Base-by-base conservation (phyloP, 2,113 vertebrate genomes). In the Dipodomys ordii region DNA sequence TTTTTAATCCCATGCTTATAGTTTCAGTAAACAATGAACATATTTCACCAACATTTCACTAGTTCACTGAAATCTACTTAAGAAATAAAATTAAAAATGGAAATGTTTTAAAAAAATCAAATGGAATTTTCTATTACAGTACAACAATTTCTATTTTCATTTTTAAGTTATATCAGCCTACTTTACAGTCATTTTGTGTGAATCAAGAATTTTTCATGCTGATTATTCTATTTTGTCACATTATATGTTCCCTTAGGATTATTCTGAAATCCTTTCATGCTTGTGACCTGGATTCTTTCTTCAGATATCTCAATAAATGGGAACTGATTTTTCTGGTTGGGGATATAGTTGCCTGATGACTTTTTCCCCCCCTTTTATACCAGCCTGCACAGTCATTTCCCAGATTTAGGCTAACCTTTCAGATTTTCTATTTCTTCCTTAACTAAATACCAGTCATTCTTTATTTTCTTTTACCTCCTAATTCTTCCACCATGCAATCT, bases 51-150 rank as follows among this genome's bases (percentile, higher is more conserved):
- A 49, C 11, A 86, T 10, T 89, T 87, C 8, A 89, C 62, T 44
- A 83, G 15, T 85, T 81, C 13, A 16, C 12, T 73, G 77, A 88
- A 87, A 87, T 65, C 62, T 46, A 93, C 39, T 90, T 92, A 72
- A 94, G 67, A 91, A 53, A 82, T 39, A 91, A 81, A 78, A n/a
- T 74, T 27, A 88, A 90, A 79, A 77, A 83, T 68, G 19, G 23
- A 81, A 92, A 35, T 32, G 79, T 13, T 82, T 83, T 88, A 44
- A 77, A 97, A 97, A 39, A 90, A 74, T 80, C 12, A 79, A 92
- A 67, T 49, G 72, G 32, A 57, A 20, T 92, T 93, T 84, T 79
- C 76, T 83, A 32, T 2, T 25, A 13, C 3, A 49, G 3, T 16
- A 46, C 30, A 25, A 76, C 62, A 35, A 7, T 19, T 49, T 67